Conservation (phyloP, 1,140 invertebrate genomes). For the Latrodectus geometricus region DNA sequence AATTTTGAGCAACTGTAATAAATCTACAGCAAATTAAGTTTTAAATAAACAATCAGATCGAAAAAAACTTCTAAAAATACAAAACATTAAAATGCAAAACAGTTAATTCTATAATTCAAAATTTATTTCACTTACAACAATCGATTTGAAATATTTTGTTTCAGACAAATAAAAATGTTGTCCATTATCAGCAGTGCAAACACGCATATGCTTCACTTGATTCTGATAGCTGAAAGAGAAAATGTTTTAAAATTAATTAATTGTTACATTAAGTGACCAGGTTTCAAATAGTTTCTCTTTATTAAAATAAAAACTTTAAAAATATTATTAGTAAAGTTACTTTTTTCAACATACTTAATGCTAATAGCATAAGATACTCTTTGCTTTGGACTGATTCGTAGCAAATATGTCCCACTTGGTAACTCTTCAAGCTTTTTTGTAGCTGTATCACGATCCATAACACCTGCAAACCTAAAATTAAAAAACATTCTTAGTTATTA, state of each 20-base stretch:
- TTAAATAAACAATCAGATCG: too few relatives aligned
- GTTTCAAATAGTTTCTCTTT: too few relatives aligned
- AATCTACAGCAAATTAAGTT: too few relatives aligned
- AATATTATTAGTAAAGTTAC: too few relatives aligned
- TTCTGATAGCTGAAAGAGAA: constrained; percentile 74
- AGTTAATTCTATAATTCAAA: background rate
- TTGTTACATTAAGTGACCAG: too few relatives aligned
- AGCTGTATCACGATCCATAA: constrained; percentile 77
- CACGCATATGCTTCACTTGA: constrained; percentile 92
- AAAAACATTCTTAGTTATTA: background rate
- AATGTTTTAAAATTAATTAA: too few relatives aligned
- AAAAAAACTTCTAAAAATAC: too few relatives aligned
- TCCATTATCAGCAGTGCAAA: constrained; percentile 72
- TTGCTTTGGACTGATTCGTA: constrained; percentile 80
- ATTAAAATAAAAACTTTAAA: too few relatives aligned
- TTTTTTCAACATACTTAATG: constrained; percentile 80
- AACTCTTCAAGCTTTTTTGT: constrained; percentile 81
- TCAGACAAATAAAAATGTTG: constrained; percentile 84
- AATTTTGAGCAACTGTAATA: too few relatives aligned
- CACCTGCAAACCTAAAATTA: constrained; percentile 62
- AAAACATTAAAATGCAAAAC: too few relatives aligned
- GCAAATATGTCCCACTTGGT: constrained; percentile 88
- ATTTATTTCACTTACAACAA: constrained; percentile 72
- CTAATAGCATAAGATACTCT: constrained; percentile 80
- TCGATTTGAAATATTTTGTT: constrained; percentile 88